Evolutionary conservation across 1,140 invertebrate genomes (phyloP), one percentile per base, ranked within the genome.

Genomic region (Neoseiulus cucumeris): DNA sequence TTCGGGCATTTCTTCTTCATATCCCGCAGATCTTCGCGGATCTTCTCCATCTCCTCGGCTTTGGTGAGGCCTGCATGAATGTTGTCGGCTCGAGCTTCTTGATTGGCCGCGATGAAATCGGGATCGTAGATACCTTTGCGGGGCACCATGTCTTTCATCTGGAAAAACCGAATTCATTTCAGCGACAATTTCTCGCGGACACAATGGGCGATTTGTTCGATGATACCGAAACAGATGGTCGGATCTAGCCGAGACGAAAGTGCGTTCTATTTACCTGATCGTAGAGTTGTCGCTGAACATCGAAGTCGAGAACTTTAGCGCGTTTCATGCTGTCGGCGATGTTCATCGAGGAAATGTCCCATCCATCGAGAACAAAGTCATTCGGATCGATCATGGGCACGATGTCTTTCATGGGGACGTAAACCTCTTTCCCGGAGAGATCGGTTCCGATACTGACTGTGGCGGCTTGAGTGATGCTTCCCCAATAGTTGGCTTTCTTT

Each of bases 101-200:
- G 91, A 79, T 97, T 97, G 55, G 89, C 85, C n/a, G 93, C 93
- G 71, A 97, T 93, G 72, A 93, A 97, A 72, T 93, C 88, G 1
- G 85, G 81, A 73, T 85, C 83, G 73, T 92, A 96, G 65, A 93
- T 83, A 0, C 89, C 88, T 9, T 87, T 86, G n/a, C 86, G 80
- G 0, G 93, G 92, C 71, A 82, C 83, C 70, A 93, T 78, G 0
- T 79, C 70, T 1, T 79, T 72, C 83, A 96, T 84, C 59, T 86
- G 75, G 0, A 85, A 80, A 68, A 79, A 80, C 0, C 95, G 73
- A 75, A 90, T 82, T 68, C 84, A 68, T 68, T 77, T n/a, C n/a
- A n/a, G n/a, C n/a, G n/a, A n/a, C n/a, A n/a, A n/a, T n/a, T n/a
- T n/a, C n/a, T n/a, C n/a, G n/a, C n/a, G n/a, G n/a, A n/a, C n/a